phyloP scores from a whole-genome alignment of 2,113 vertebrate species.

The Semnopithecus entellus region DNA sequence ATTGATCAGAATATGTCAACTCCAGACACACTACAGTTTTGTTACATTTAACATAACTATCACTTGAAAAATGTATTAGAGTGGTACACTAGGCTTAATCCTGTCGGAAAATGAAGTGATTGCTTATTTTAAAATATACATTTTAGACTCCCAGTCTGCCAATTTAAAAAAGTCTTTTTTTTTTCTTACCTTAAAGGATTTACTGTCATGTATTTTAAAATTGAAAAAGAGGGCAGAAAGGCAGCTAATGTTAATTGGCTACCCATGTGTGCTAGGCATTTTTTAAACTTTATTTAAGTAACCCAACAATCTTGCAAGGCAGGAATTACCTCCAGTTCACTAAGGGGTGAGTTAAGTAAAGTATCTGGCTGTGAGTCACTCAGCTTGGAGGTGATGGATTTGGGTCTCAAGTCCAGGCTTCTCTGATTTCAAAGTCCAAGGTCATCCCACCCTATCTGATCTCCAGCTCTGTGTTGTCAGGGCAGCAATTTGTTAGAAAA shows the following conservation, averaged over 20 bases:
- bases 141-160: neutral
- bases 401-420: neutral
- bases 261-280: neutral
- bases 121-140: neutral
- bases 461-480: neutral
- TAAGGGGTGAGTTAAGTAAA: neutral
- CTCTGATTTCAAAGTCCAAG: neutral
- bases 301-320: neutral
- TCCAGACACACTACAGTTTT: neutral
- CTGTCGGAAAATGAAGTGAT: neutral
- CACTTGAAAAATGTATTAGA: neutral
- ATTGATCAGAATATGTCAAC: conserved; percentile 23
- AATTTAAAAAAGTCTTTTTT: neutral
- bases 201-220: neutral
- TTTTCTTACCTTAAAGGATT: neutral
- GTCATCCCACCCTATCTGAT: neutral
- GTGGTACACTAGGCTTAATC: neutral
- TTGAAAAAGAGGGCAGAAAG: neutral
- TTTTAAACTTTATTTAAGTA: neutral
- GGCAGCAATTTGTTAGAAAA: neutral
- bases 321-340: neutral
- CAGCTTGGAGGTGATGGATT: neutral
- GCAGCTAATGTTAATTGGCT: neutral
- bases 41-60: neutral
- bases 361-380: neutral